phyloP scores from a whole-genome alignment of 2,888 invertebrate species.

The Agrilus mali region DNA sequence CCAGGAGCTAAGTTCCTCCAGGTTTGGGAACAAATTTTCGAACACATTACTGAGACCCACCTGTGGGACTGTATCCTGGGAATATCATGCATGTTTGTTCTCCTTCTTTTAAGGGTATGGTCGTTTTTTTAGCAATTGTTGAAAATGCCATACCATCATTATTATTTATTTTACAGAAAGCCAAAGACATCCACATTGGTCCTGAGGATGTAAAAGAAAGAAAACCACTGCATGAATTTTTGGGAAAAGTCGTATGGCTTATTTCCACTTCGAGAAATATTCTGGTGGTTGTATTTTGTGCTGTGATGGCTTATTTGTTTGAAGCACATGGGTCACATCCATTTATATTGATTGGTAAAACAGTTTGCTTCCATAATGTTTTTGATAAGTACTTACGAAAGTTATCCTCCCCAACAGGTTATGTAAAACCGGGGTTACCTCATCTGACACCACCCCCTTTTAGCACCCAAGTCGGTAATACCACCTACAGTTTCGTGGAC shows the following conservation, averaged over 20 bases:
- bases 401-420: constrained; percentile 33
- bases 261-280: constrained; percentile 66
- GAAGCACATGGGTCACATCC: constrained; percentile 44
- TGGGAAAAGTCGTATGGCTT: constrained; percentile 53
- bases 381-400: too few species aligned
- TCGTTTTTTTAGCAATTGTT: background rate
- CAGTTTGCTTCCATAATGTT: too few species aligned
- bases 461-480: constrained; percentile 43
- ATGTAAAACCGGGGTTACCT: constrained; percentile 60
- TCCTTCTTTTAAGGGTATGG: constrained; percentile 56
- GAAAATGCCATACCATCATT: background rate
- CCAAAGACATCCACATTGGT: constrained; percentile 48
- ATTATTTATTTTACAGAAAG: constrained; percentile 42
- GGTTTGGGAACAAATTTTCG: constrained; percentile 58
- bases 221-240: constrained; percentile 31
- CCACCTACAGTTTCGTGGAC: constrained; percentile 41
- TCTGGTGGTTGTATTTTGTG: constrained; percentile 58
- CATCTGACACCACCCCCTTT: constrained; percentile 52
- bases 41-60: constrained; percentile 56
- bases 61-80: constrained; percentile 61
- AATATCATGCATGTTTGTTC: constrained; percentile 51
- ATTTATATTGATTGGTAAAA: constrained; percentile 50
- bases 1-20: constrained; percentile 57
- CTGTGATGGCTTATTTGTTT: constrained; percentile 51
- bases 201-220: constrained; percentile 35